Base-by-base conservation (phyloP, 2,888 invertebrate genomes). In the Pterobdella sp. region DNA sequence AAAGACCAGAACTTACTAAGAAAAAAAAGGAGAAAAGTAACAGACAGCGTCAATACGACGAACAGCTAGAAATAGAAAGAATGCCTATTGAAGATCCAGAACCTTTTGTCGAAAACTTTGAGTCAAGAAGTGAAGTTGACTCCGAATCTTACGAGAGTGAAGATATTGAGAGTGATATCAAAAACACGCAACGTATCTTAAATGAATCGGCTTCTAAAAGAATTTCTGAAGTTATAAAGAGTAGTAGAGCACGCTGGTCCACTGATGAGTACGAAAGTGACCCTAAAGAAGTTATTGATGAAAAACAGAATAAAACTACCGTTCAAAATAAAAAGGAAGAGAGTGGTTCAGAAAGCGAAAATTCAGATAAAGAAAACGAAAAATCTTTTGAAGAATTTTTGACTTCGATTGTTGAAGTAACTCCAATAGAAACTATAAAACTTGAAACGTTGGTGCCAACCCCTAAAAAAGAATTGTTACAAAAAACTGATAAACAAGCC, bases 21-120 rank as follows among this genome's bases (percentile, higher is more conserved):
- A 75, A 74, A 63, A 35, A n/a, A 34, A 69, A 49, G 68, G 64
- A 29, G 63, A 36, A 52, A 14, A 31, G 14, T 18, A 70, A 70
- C 60, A 56, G 60, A 56, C 73, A 75, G 42, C 60, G 72, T 31
- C 69, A 73, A 42, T 73, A 69, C 56, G 72, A 75, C 32, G 68
- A 73, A 63, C 64, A 73, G 66, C 56, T 68, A 64, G 65, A 72
- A 63, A 42, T 69, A 37, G 74, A 73, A 31, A 75, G 68, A 10
- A 56, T 74, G 32, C 74, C 74, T n/a, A 74, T 72, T 10, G 72
- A 64, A 31, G 74, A 74, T 31, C 67, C 72, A 0, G 74, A 63
- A 42, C 72, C 67, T 14, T 68, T 64, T 29, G 7, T 35, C 31
- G 52, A 68, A 31, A 37, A 60, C 29, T 29, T 68, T 1, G 63